Base-by-base conservation (phyloP, 2,797 vertebrate genomes). In the Enteromius mattozi region DNA sequence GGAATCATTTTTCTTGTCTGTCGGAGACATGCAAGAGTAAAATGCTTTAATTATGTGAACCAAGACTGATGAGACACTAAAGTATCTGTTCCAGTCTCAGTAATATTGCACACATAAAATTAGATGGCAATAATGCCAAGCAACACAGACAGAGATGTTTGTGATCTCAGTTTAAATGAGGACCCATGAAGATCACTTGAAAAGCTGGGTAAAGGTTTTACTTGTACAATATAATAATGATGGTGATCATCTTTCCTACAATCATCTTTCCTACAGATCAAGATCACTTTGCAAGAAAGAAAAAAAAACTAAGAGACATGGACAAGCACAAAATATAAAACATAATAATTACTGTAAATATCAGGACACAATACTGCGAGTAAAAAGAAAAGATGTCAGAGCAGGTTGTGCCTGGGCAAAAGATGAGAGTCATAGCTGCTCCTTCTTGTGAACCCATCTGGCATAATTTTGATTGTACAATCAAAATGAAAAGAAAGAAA, bases 1-100 rank as follows among this genome's bases (percentile, higher is more conserved):
- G 2, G 91, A 91, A 0, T 87, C 94, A 17, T 95, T 94, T 90
- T 94, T 95, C 88, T 93, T 95, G 61, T 95, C 95, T 95, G 80
- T 24, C 74, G 85, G 61, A 87, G 65, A 5, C 89, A 81, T 1
- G 71, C 86, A 27, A 82, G 35, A 81, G 87, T 21, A 5, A 70
- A 74, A 75, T 14, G 17, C 37, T 78, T 82, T 9, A 63, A 83
- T 54, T 68, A 49, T 27, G 8, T 75, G 42, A 65, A 7, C 4
- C 40, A 81, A 59, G 30, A 75, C 59, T 66, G 45, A 75, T 65
- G 9, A 59, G 12, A 56, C 19, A 81, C 71, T 81, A 65, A 70
- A 61, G 61, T 47, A 72, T 47, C 19, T 19, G 21, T n/a, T 3
- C 56, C 16, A 3, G 21, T 56, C 17, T n/a, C 10, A 59, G 24